A percentile compares a stretch with the other conserved stretches of the same genome.
phyloP scores from a whole-genome alignment of 2,113 vertebrate genomes.

The Onychorhynchus coronatus region DNA sequence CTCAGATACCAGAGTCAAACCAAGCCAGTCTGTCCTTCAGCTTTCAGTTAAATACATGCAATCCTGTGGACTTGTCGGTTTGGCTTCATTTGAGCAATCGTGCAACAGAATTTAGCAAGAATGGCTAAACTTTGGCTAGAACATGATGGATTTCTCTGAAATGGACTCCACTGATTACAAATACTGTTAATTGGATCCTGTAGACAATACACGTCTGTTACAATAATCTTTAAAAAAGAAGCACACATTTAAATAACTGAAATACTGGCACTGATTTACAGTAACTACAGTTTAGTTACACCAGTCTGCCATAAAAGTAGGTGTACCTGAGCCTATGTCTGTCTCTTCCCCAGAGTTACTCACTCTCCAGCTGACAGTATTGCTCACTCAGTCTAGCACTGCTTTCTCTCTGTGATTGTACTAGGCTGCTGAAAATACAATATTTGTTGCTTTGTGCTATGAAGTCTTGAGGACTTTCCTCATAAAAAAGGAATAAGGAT shows the following conservation, averaged over 20 bases:
- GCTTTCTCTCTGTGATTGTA: neutral
- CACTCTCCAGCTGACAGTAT: neutral
- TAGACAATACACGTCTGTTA: neutral
- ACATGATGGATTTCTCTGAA: neutral
- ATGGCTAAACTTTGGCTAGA: neutral
- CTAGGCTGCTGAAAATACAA: neutral
- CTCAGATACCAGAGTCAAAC: neutral
- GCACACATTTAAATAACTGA: neutral
- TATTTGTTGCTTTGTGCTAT: neutral
- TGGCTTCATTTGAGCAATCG: neutral
- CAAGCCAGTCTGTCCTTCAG: neutral
- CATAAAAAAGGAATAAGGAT: neutral
- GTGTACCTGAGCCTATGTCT: neutral
- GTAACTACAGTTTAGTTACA: neutral
- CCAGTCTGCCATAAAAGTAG: neutral
- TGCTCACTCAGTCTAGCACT: neutral
- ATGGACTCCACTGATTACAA: conserved; percentile 9
- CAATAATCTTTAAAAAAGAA: neutral
- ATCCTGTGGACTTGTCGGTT: conserved; percentile 14
- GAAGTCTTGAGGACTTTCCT: neutral
- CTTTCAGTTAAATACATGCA: conserved; percentile 33
- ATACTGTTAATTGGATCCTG: neutral
- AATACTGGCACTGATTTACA: neutral
- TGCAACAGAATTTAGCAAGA: conserved; percentile 26
- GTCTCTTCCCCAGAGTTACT: neutral